phyloP scores from a whole-genome alignment of 2,797 vertebrate genomes.

The Loris lydekkerianus region DNA sequence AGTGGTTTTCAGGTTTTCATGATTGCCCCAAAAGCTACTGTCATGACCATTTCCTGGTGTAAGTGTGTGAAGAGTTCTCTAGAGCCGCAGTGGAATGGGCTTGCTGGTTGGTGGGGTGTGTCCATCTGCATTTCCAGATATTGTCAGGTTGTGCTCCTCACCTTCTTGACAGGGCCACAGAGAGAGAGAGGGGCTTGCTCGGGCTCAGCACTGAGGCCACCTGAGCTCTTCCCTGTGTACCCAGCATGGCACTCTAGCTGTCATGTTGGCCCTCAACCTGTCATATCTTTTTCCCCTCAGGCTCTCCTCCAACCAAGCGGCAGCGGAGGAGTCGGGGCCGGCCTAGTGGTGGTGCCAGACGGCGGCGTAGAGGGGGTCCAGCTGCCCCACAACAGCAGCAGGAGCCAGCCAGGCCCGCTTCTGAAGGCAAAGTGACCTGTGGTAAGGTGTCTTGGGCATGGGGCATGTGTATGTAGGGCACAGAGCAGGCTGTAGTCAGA shows the following conservation, averaged over 20 bases:
- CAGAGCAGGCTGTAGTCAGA: neutral
- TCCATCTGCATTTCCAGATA: neutral
- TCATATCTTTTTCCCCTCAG: constrained; percentile 60
- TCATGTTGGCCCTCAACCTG: neutral
- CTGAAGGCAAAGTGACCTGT: constrained; percentile 91
- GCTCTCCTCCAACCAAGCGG: constrained; percentile 85
- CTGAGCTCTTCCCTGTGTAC: neutral
- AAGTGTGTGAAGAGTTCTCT: neutral
- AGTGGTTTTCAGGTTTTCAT: neutral
- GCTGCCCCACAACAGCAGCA: constrained; percentile 66
- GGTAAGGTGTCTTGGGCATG: constrained; percentile 90
- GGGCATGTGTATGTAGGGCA: neutral
- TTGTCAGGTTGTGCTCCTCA: neutral
- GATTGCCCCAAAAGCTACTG: neutral
- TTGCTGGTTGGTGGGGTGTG: neutral
- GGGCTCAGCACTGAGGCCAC: neutral
- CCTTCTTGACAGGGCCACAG: neutral
- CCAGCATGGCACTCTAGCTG: neutral
- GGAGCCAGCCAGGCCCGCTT: constrained; percentile 59
- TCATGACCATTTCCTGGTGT: neutral
- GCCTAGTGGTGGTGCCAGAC: constrained; percentile 76
- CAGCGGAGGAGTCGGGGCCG: constrained; percentile 83
- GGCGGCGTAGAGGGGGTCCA: constrained; percentile 70
- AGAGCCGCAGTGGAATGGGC: neutral
- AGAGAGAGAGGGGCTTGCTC: neutral